A percentile compares a stretch with the other conserved stretches of the same genome.
Conservation (phyloP, 37 sponge, comb jelly and placozoan genomes). For the Tethya wilhelma region DNA sequence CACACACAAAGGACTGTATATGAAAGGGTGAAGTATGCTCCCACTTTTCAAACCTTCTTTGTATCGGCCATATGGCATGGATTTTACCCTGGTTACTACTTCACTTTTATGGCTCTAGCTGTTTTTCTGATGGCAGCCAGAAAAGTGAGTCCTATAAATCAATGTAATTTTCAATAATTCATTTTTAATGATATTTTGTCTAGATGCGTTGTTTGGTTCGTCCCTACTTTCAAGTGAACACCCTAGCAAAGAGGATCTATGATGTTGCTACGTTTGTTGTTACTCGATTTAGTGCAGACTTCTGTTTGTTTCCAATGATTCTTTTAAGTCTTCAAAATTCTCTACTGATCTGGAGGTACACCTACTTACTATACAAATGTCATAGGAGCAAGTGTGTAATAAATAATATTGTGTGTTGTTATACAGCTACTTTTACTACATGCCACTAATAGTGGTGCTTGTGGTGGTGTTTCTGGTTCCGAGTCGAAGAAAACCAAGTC, state of each 20-base stretch:
- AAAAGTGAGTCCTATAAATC: conserved; percentile 39
- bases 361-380: too few species aligned
- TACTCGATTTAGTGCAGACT: conserved; percentile 35
- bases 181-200: neutral
- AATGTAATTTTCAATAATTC: neutral
- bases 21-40: conserved; percentile 21
- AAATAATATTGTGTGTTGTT: too few species aligned
- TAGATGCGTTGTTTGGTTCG: neutral
- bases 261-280: conserved; percentile 55
- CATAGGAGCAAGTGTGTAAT: too few species aligned
- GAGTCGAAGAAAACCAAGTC: neutral
- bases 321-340: neutral
- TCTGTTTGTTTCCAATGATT: neutral
- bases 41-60: conserved; percentile 44
- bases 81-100: conserved; percentile 83
- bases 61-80: conserved; percentile 86
- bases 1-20: conserved; percentile 58
- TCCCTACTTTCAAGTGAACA: neutral
- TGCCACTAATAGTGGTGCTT: neutral
- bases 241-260: conserved; percentile 10
- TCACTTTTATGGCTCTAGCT: conserved; percentile 49
- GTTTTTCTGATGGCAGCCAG: conserved; percentile 41
- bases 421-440: conserved; percentile 10
- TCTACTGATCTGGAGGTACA: neutral
- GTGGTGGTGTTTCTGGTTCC: conserved; percentile 1